phyloP scores from a whole-genome alignment of 2,888 invertebrate genomes.

The Corbicula japonica region DNA sequence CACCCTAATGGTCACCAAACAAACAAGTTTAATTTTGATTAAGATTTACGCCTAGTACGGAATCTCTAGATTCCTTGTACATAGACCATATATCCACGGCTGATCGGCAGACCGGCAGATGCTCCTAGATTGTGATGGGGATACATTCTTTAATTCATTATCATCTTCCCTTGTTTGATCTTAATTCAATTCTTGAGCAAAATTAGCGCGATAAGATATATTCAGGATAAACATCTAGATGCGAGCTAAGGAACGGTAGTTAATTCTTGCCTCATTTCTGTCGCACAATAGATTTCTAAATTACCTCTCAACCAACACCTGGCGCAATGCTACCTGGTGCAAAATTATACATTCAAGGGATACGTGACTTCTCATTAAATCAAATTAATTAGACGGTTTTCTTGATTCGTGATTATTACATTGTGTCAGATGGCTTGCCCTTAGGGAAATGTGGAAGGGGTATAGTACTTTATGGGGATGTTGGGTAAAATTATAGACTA shows the following conservation, averaged over 20 bases:
- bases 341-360: conserved; percentile 34
- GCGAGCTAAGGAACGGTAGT: too few species aligned
- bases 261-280: conserved; percentile 7
- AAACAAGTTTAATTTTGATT: too few species aligned
- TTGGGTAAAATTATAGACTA: conserved; percentile 16
- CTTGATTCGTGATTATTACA: conserved; percentile 13
- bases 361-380: conserved; percentile 46
- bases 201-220: too few species aligned
- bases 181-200: too few species aligned
- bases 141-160: too few species aligned
- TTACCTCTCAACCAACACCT: conserved; percentile 11
- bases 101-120: too few species aligned
- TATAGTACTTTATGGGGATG: conserved; percentile 11
- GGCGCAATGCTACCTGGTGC: conserved; percentile 24
- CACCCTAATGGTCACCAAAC: too few species aligned
- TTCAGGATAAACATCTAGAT: too few species aligned
- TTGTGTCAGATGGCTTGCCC: conserved; percentile 11
- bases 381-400: conserved; percentile 34
- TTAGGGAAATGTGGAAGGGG: conserved; percentile 26
- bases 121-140: too few species aligned
- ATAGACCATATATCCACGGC: too few species aligned
- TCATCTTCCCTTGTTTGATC: too few species aligned
- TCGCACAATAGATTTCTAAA: conserved; percentile 1
- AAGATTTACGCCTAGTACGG: not conserved
- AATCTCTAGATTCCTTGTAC: too few species aligned